A percentile compares a stretch with the other conserved stretches of the same genome.
phyloP scores from a whole-genome alignment of 2,888 invertebrate species.

The Drosophila parthenogenetica region DNA sequence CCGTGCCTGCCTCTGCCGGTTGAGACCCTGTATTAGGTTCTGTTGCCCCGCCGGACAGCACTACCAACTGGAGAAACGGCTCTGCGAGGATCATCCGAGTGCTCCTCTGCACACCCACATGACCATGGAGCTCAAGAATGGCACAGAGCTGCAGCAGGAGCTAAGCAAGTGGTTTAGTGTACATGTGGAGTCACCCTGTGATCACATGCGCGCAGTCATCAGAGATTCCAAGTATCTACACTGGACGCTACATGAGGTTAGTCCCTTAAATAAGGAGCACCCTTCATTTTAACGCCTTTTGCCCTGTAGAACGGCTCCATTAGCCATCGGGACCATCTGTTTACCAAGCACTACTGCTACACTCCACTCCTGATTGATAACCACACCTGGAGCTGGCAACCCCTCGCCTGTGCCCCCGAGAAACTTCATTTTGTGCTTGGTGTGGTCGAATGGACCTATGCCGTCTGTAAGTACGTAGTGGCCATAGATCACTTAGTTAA shows the following conservation, averaged over 20 bases:
- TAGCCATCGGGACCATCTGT: constrained; percentile 59
- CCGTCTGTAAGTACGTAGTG: constrained; percentile 71
- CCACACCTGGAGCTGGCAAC: constrained; percentile 80
- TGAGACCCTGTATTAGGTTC: constrained; percentile 82
- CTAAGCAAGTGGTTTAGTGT: constrained; percentile 58
- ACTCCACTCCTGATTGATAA: constrained; percentile 51
- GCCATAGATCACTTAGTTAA: background rate
- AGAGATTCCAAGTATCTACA: constrained; percentile 51
- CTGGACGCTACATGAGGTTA: constrained; percentile 67
- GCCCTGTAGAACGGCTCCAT: constrained; percentile 71
- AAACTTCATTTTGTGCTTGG: constrained; percentile 73
- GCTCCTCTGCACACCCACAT: constrained; percentile 44
- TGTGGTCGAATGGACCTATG: constrained; percentile 80
- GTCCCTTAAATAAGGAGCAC: too few relatives aligned
- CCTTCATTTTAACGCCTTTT: background rate
- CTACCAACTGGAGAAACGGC: constrained; percentile 58
- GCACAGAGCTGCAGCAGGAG: constrained; percentile 38
- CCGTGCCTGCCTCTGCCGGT: constrained; percentile 83
- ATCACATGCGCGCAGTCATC: constrained; percentile 68
- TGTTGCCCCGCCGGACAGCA: constrained; percentile 78
- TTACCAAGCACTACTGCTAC: constrained; percentile 77
- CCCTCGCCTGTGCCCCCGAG: constrained; percentile 73
- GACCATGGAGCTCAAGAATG: constrained; percentile 58
- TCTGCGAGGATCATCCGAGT: constrained; percentile 36
- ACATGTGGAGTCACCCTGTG: constrained; percentile 72